Evolutionary conservation across 2,797 vertebrate genomes (phyloP).

Genomic region (Labeo calbasu): DNA sequence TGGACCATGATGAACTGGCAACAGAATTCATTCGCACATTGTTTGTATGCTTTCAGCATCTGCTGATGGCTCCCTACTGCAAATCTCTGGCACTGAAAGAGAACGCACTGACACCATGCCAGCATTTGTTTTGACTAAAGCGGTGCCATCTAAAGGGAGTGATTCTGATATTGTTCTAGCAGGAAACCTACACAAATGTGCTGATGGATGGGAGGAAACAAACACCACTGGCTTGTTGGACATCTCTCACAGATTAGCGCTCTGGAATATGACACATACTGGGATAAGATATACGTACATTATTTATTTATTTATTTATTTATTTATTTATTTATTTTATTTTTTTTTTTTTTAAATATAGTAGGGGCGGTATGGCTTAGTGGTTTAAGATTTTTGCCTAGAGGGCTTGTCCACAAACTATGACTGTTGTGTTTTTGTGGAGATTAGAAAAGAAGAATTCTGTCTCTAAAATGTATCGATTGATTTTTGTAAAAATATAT

Average conservation of each 20-base stretch:
- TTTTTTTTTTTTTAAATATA: neutral
- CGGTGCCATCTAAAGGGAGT: constrained; percentile 60
- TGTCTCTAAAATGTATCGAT: no score
- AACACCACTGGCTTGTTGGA: neutral
- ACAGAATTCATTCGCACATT: constrained; percentile 66
- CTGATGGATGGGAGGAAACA: neutral
- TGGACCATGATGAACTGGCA: constrained; percentile 60
- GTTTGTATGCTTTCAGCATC: constrained; percentile 61
- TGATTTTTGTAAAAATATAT: no score
- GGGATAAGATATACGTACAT: neutral
- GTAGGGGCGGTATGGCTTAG: neutral
- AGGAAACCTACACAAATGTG: constrained; percentile 27
- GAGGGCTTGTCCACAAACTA: neutral
- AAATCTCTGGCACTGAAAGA: constrained; percentile 59
- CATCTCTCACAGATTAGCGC: neutral
- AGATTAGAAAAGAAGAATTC: neutral
- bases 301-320: neutral
- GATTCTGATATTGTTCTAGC: constrained; percentile 67
- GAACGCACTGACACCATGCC: constrained; percentile 63
- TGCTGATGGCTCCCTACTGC: constrained; percentile 51
- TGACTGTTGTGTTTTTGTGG: neutral
- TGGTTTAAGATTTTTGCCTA: neutral
- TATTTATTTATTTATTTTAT: neutral
- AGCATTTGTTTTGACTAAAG: constrained; percentile 70
- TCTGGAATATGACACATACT: neutral